Conservation (phyloP, 23 tunicate species). For the Botrylloides violaceus region DNA sequence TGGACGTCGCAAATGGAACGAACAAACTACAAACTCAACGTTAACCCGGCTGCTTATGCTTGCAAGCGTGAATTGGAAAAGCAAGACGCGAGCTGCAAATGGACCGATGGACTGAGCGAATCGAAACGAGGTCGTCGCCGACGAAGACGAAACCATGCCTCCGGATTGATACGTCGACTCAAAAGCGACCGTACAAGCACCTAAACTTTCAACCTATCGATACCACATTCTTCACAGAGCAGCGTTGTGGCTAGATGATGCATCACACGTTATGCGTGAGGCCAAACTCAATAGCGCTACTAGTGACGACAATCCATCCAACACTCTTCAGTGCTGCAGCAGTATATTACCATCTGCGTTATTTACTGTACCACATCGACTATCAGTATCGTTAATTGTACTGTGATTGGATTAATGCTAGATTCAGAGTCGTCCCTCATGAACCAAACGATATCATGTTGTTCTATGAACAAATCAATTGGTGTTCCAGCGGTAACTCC, state of each 20-base stretch:
- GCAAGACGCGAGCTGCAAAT: conserved; percentile 26
- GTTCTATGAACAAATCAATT: too few species aligned
- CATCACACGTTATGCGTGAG: too few species aligned
- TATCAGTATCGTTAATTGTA: too few species aligned
- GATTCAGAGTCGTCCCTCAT: not conserved
- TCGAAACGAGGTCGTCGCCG: conserved; percentile 13
- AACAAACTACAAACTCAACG: conserved; percentile 22
- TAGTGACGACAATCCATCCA: not conserved
- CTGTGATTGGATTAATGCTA: not conserved
- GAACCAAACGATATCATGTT: not conserved
- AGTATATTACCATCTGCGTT: not conserved
- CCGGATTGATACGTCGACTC: not conserved
- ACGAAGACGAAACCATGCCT: conserved; percentile 10
- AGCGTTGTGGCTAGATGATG: too few species aligned
- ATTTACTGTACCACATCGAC: not conserved
- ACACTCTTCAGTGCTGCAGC: not conserved
- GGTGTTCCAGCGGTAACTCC: not conserved
- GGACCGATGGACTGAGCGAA: conserved; percentile 32
- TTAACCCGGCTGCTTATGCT: conserved; percentile 39
- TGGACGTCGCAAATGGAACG: conserved; percentile 46
- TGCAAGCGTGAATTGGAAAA: conserved; percentile 27
- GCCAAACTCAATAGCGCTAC: not conserved
- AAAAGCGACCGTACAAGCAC: not conserved
- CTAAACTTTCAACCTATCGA: not conserved
- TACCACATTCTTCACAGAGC: not conserved